Evolutionary conservation across 2,113 vertebrate genomes (phyloP).

Genomic region (Dicaeum eximium): DNA sequence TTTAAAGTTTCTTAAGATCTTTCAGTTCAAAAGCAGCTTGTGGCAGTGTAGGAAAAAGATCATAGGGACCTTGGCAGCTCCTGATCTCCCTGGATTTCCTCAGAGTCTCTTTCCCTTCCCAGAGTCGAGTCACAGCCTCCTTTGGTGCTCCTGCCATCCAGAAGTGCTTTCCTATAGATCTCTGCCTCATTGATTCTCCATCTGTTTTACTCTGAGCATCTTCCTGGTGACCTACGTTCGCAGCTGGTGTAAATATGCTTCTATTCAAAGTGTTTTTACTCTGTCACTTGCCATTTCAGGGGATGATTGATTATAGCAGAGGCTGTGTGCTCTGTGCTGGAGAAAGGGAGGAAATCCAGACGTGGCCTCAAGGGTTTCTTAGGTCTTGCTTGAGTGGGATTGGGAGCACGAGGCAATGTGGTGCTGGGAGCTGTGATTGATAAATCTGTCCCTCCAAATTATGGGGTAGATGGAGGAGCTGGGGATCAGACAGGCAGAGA

Average conservation of each 20-base stretch:
- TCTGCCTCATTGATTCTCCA: slow-evolving; percentile 55
- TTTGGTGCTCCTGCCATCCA: not conserved
- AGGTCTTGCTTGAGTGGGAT: not conserved
- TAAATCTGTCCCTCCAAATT: not conserved
- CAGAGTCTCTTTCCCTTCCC: not conserved
- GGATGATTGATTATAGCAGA: not conserved
- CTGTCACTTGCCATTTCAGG: not conserved
- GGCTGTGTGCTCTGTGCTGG: not conserved
- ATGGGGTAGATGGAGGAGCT: not conserved
- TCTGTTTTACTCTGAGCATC: slow-evolving; percentile 35
- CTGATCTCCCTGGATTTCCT: not conserved
- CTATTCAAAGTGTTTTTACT: slow-evolving; percentile 9
- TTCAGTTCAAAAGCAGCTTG: not conserved
- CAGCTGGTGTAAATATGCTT: slow-evolving; percentile 50
- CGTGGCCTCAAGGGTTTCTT: not conserved
- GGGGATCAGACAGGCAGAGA: not conserved
- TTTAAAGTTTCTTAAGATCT: not conserved
- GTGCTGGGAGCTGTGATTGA: not conserved
- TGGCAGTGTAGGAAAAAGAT: not conserved
- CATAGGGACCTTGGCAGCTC: not conserved
- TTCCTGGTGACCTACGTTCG: slow-evolving; percentile 42
- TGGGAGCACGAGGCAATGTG: not conserved
- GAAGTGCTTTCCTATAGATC: not conserved
- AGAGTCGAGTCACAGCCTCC: not conserved
- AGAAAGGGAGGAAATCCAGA: not conserved